phyloP scores from a whole-genome alignment of 1,140 invertebrate genomes.

The Leptinotarsa lineolata region DNA sequence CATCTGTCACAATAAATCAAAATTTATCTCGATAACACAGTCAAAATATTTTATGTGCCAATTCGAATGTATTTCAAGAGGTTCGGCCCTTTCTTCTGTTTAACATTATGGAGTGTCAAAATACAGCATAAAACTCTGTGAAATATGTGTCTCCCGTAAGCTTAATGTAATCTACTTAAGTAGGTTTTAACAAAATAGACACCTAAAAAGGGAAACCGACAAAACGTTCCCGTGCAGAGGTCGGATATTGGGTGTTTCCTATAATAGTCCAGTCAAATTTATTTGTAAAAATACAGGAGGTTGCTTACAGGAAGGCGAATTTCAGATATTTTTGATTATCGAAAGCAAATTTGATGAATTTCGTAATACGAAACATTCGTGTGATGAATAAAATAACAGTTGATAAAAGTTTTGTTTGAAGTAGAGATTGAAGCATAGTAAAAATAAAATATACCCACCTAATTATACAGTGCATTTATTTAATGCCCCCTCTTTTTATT shows the following conservation, averaged over 20 bases:
- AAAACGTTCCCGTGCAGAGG: neutral
- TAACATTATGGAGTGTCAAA: conserved; percentile 28
- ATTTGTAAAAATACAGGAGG: neutral
- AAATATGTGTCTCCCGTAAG: conserved; percentile 14
- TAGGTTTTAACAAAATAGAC: conserved; percentile 8
- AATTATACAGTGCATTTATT: no score
- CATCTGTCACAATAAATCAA: conserved; percentile 12
- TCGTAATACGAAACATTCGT: no score
- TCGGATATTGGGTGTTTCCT: neutral
- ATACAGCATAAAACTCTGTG: conserved; percentile 7
- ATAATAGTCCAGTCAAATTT: neutral
- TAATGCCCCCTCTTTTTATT: no score
- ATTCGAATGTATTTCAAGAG: conserved; percentile 19
- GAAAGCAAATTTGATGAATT: no score
- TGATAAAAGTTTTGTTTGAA: no score
- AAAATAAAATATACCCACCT: no score
- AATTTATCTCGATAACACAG: conserved; percentile 16
- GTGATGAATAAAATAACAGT: no score
- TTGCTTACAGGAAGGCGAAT: no score
- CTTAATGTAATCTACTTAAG: conserved; percentile 20
- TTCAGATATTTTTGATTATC: no score
- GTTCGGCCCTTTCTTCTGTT: conserved; percentile 26
- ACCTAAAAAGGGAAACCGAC: conserved; percentile 11
- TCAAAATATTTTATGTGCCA: conserved; percentile 28
- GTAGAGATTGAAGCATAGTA: no score